Percentiles rank a stretch among this genome's conserved stretches.
Conservation (phyloP, 2,888 invertebrate genomes). For the Tupiocoris notatus region DNA sequence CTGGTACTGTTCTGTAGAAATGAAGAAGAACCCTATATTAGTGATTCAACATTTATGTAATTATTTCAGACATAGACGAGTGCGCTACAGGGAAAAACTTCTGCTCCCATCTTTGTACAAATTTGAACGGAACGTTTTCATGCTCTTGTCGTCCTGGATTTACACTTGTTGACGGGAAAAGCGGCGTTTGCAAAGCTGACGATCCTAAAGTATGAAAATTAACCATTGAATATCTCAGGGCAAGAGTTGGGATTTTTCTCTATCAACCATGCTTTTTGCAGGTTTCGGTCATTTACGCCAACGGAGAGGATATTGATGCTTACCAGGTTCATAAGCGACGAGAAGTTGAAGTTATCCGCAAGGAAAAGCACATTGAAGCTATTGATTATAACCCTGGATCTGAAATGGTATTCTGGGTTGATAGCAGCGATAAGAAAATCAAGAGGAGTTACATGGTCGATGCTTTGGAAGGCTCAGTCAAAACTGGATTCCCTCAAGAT, state of each 20-base stretch:
- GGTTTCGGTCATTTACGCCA: conserved; percentile 50
- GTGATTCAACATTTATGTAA: too few species aligned
- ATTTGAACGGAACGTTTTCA: conserved; percentile 83
- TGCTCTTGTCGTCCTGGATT: conserved; percentile 87
- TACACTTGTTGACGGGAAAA: conserved; percentile 68
- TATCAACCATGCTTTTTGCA: background rate
- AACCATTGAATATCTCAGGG: background rate
- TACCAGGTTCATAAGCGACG: conserved; percentile 63
- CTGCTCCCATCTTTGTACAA: conserved; percentile 91
- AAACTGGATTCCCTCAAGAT: conserved; percentile 82
- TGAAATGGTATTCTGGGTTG: conserved; percentile 94
- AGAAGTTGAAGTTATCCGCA: conserved; percentile 72
- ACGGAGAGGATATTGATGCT: conserved; percentile 73
- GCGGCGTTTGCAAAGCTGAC: conserved; percentile 77
- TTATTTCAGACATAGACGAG: conserved; percentile 75
- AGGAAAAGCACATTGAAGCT: conserved; percentile 87
- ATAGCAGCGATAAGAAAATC: conserved; percentile 85
- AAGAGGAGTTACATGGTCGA: conserved; percentile 88
- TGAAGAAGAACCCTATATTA: background rate
- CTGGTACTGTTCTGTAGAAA: too few species aligned
- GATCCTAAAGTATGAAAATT: conserved; percentile 60
- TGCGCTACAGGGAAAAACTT: conserved; percentile 78
- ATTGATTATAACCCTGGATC: conserved; percentile 82
- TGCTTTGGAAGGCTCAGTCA: conserved; percentile 71
- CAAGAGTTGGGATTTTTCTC: background rate